Base-by-base conservation (phyloP, 2,797 vertebrate species). In the Gallinago nigripennis region DNA sequence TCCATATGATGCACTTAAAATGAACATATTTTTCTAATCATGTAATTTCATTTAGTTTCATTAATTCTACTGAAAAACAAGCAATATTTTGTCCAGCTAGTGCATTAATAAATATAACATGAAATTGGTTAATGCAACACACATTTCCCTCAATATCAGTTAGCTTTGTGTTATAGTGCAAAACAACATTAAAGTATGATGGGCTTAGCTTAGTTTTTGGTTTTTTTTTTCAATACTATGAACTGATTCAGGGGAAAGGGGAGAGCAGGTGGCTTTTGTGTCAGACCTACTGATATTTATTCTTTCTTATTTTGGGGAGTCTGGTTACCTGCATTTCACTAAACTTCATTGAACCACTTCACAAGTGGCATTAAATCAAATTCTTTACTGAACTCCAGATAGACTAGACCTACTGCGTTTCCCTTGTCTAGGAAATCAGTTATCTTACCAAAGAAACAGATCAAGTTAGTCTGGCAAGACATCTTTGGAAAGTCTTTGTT, bases 61-160 rank as follows among this genome's bases (percentile, higher is more conserved):
- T 78, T 93, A 90, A 66, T 86, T 86, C 65, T 63, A 53, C 54
- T 86, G 43, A 71, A 97, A 97, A 95, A 82, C 64, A 83, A 95
- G 87, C 37, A 81, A 66, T 75, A 77, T 56, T 45, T 18, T 69
- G 56, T 78, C 92, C 84, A 96, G 64, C 60, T 79, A 65, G 30
- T 92, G 24, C 90, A 95, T 95, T 95, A 95, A 95, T 88, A 94
- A 86, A 82, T 93, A 87, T 80, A 87, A 90, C n/a, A 30, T 89
- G 27, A 95, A 96, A 95, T 88, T 94, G 68, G 64, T 92, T 95
- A 96, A 95, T 95, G 94, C 63, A 87, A 73, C 41, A 71, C 53
- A 85, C 50, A 68, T 92, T 88, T 88, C 68, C 80, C 46, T 82
- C 73, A 84, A 8, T 65, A 82, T 77, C 60, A 54, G 50, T 76